Conservation (phyloP, 2,797 vertebrate genomes). For the Arrhamphus sclerolepis region DNA sequence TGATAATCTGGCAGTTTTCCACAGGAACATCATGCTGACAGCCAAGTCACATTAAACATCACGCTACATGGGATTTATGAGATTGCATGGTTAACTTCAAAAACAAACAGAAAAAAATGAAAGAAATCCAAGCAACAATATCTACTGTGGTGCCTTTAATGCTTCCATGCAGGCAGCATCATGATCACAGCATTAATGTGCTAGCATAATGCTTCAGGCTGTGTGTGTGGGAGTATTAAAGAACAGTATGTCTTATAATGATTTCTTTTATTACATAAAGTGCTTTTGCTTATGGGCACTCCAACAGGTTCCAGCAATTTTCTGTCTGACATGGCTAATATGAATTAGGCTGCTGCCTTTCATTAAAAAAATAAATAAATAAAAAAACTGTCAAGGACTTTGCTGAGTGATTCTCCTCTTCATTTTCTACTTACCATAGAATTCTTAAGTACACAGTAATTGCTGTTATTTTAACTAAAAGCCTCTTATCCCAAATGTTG, state of each 20-base stretch:
- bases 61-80: conserved; percentile 30
- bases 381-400: too few relatives aligned
- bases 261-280: conserved; percentile 16
- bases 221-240: conserved; percentile 37
- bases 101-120: conserved; percentile 11
- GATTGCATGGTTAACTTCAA: conserved; percentile 12
- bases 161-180: conserved; percentile 5
- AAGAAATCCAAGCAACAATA: conserved; percentile 13
- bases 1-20: conserved; percentile 40
- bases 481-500: too few relatives aligned
- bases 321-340: conserved; percentile 20
- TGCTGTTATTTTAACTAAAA: too few relatives aligned
- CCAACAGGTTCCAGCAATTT: conserved; percentile 21
- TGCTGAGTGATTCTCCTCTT: too few relatives aligned
- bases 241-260: conserved; percentile 4
- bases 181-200: conserved; percentile 32
- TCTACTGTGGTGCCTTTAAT: conserved; percentile 4
- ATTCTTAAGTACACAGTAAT: too few relatives aligned
- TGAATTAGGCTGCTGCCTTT: conserved; percentile 8
- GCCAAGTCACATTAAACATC: conserved; percentile 22
- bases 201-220: conserved; percentile 26
- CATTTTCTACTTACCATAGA: too few relatives aligned
- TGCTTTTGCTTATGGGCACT: conserved; percentile 25
- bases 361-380: background rate
- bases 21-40: conserved; percentile 31